phyloP scores from a whole-genome alignment of 2,888 invertebrate species.

The Agonopterix arenella region DNA sequence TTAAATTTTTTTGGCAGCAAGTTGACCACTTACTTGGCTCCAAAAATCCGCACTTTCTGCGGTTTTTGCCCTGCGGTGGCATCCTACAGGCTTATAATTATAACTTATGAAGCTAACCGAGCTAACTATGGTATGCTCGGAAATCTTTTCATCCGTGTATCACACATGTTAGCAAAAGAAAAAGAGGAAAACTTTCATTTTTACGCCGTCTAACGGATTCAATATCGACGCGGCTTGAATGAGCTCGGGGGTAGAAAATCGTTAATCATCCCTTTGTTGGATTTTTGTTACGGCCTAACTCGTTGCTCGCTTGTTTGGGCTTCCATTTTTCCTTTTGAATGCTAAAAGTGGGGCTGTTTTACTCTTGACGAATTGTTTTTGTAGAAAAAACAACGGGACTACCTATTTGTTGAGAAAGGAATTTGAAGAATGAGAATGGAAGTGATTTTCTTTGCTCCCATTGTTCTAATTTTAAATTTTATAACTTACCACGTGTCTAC shows the following conservation, averaged over 20 bases:
- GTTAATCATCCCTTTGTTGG: constrained; percentile 77
- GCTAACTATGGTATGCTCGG: constrained; percentile 10
- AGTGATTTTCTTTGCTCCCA: no score
- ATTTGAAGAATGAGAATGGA: no score
- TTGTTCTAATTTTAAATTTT: no score
- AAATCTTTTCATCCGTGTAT: constrained; percentile 29
- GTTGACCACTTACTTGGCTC: no score
- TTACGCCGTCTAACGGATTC: constrained; percentile 74
- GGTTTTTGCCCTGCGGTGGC: no score
- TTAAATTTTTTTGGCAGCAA: no score
- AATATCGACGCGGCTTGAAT: constrained; percentile 75
- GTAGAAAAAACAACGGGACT: constrained; percentile 44
- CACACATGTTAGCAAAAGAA: constrained; percentile 50
- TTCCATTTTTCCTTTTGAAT: constrained; percentile 70
- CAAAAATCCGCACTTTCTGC: no score
- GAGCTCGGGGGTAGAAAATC: constrained; percentile 69
- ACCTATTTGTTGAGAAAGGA: neutral
- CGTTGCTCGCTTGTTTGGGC: constrained; percentile 74
- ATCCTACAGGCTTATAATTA: neutral
- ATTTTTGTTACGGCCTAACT: constrained; percentile 76
- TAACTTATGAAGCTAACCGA: neutral
- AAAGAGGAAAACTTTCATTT: constrained; percentile 70
- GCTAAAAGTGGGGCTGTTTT: constrained; percentile 56
- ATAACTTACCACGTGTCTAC: no score
- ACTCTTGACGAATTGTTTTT: constrained; percentile 72